phyloP scores from a whole-genome alignment of 2,797 vertebrate genomes.

The Liasis olivaceus region DNA sequence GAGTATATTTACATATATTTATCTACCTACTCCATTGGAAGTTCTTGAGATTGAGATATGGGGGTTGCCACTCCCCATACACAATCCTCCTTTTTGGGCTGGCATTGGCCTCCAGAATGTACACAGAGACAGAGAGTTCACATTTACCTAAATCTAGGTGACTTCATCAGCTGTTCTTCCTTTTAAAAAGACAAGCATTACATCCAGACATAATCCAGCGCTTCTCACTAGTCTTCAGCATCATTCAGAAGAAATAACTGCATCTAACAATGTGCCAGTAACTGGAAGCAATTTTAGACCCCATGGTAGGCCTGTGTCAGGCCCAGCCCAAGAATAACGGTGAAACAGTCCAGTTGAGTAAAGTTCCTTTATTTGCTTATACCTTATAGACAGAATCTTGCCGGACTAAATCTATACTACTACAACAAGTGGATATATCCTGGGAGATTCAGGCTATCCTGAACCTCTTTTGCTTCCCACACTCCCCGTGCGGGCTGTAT shows the following conservation, averaged over 20 bases:
- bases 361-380: too few relatives aligned
- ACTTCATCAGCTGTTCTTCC: background rate
- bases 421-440: too few relatives aligned
- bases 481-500: too few relatives aligned
- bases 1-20: background rate
- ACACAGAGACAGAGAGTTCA: background rate
- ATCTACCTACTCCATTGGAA: background rate
- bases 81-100: background rate
- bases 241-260: background rate
- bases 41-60: background rate
- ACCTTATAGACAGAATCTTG: too few relatives aligned
- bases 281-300: background rate
- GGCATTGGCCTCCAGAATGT: background rate
- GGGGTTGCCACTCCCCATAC: background rate
- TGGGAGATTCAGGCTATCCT: too few relatives aligned
- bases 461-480: too few relatives aligned
- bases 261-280: background rate
- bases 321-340: too few relatives aligned
- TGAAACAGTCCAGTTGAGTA: too few relatives aligned
- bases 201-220: background rate
- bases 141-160: background rate
- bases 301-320: background rate
- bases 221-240: background rate
- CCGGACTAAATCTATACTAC: too few relatives aligned
- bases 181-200: background rate